These are phyloP conservation scores for Ceyx margarethae DNA, from an alignment of 2,113 vertebrate species.

Conservation along the genomic window DNA sequence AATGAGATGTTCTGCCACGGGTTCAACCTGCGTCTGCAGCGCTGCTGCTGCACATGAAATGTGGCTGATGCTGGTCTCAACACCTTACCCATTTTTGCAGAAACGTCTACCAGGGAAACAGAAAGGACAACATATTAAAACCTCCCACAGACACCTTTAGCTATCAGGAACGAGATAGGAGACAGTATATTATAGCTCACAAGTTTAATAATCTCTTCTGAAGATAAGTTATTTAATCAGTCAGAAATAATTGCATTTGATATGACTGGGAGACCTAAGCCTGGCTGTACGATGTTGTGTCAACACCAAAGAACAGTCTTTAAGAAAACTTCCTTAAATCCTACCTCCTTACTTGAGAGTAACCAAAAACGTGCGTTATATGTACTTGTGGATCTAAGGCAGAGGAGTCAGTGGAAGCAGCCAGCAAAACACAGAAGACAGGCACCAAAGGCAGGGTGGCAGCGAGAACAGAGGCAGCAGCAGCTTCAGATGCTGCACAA, in stretches of 20 bases:
- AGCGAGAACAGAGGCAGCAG: neutral
- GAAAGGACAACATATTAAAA: conserved; percentile 55
- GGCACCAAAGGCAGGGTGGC: neutral
- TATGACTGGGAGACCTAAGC: neutral
- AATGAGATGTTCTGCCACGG: conserved; percentile 57
- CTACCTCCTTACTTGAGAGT: neutral
- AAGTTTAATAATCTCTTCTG: conserved; percentile 46
- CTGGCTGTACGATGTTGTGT: neutral
- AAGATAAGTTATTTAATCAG: conserved; percentile 48
- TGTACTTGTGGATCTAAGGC: neutral
- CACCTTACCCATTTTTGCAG: conserved; percentile 41
- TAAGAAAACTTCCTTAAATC: neutral
- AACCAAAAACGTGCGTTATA: neutral
- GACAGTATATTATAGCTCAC: conserved; percentile 1
- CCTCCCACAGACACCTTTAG: conserved; percentile 11
- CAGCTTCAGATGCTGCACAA: neutral
- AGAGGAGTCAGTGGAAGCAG: neutral
- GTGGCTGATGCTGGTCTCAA: conserved; percentile 45
- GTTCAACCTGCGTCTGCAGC: conserved; percentile 29
- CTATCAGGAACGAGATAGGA: conserved; percentile 45
- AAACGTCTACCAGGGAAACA: conserved; percentile 50
- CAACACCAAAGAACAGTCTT: neutral
- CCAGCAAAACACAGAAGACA: neutral
- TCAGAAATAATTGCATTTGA: conserved; percentile 17
- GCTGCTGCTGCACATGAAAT: conserved; percentile 8